Evolutionary conservation across 2,888 invertebrate species (phyloP), one percentile per base, ranked within the genome.

Genomic region (Alcis repandata): DNA sequence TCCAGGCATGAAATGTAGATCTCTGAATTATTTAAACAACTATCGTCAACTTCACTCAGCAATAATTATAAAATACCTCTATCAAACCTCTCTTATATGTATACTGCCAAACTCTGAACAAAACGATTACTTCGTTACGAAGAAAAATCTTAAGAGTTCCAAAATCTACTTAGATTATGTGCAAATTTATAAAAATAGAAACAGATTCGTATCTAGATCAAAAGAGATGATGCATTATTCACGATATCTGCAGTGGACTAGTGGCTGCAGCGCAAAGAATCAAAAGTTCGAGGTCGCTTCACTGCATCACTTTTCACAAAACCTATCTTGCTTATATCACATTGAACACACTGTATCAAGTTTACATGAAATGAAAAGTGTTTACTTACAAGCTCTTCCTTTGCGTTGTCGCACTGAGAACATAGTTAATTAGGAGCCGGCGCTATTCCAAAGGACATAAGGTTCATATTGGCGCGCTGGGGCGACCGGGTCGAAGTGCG

Each of bases 381-480:
- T 82, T 78, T 79, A 83, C 87, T 86, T 78, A 89, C 78, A 79
- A 79, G 80, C 75, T 77, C 75, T 81, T 78, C 77, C 77, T 77
- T 77, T 80, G 80, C 83, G 82, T 77, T 80, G 79, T 79, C 84
- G 84, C 81, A 83, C 75, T 75, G 74, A 22, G 49, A 59, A 76
- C 79, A 75, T 69, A 20, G 46, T 78, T 88, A 90, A 90, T 90
- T 90, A 88, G 80, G 84, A 86, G 86, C 78, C 86, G 80, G 77
- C 78, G 85, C 82, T 92, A 90, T 88, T 81, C 81, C 82, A 69
- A 73, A 78, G 79, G 82, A 71, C 75, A 79, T 90, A 91, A 85
- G 82, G 92, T 90, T 81, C 90, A 92, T 90, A 87, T 90, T 91
- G 78, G 88, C 80, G 75, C 65, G 74, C 67, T 68, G 67, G 73